Evolutionary conservation across 2,888 invertebrate species (phyloP), one percentile per base, ranked within the genome.

Genomic region (Lobophora halterata): DNA sequence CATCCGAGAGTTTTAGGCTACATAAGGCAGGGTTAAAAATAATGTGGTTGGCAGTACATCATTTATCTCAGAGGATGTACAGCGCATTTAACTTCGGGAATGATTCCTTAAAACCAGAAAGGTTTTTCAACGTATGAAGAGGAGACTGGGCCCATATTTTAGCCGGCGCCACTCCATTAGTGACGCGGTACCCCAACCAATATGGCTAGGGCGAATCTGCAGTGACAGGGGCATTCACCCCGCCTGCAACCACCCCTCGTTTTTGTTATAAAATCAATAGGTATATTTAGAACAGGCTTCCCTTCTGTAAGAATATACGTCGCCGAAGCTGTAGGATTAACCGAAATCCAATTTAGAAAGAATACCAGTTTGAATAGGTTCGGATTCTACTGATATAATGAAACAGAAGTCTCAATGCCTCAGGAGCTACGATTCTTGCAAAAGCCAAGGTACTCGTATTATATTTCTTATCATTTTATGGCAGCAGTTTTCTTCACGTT

Each of bases 231-330:
- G 70, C 80, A 65, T 82, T 81, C 77, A 83, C 83, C 85, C 82
- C 76, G 67, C 71, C 61, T 79, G 78, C 79, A 79, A 73, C 71
- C 77, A 71, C 80, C 85, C 80, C 83, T 78, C 82, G 79, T 80
- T 85, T 85, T 83, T 86, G 85, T 83, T 83, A 81, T 71, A 82
- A 85, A 86, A 87, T 87, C 86, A 76, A 87, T 86, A n/a, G n/a
- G n/a, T n/a, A 86, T 75, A 79, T 83, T 82, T 81, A 65, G 73
- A 75, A 61, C 65, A 73, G 62, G 62, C 62, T 69, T 65, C 67
- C 61, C 62, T 63, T 33, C 60, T 64, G 63, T 59, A 71, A 69
- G 61, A 62, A 63, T 63, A 64, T 64, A 64, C 49, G 54, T 55
- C 52, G 46, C 28, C 42, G 48, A 37, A 35, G 44, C 36, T 38